Percentiles rank a stretch among this genome's conserved stretches.
phyloP scores from a whole-genome alignment of 2,113 vertebrate genomes.

The Okapia johnstoni region DNA sequence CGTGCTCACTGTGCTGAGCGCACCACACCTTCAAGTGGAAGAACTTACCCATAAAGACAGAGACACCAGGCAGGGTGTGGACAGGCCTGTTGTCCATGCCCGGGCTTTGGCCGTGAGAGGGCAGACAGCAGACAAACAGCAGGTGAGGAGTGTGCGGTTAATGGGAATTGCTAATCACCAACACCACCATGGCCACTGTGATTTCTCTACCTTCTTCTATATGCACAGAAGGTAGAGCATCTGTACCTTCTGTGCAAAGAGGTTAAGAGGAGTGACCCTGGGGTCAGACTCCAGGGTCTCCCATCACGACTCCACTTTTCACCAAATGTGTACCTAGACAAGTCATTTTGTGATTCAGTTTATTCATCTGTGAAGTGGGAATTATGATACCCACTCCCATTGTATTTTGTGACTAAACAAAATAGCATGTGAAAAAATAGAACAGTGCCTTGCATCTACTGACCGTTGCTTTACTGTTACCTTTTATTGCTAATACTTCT shows the following conservation, averaged over 20 bases:
- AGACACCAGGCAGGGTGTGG: fast-evolving
- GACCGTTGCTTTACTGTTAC: background rate
- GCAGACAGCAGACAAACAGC: fast-evolving
- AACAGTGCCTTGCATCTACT: background rate
- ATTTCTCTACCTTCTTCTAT: background rate
- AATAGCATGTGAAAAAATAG: background rate
- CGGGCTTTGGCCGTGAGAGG: background rate
- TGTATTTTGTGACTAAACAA: background rate
- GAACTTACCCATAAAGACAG: background rate
- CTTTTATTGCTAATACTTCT: background rate
- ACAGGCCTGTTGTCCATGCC: background rate
- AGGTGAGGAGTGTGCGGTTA: fast-evolving
- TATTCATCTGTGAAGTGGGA: background rate
- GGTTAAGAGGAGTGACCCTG: background rate
- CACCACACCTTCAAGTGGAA: background rate
- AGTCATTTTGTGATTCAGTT: background rate
- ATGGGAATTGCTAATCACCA: too few relatives aligned
- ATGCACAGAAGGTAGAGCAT: background rate
- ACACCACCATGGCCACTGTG: fast-evolving
- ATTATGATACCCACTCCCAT: background rate
- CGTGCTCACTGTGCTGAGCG: fast-evolving
- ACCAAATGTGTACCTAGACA: background rate
- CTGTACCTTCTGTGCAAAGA: background rate
- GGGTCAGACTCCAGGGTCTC: background rate
- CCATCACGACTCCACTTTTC: background rate